Conservation (phyloP, 1,140 invertebrate species). For the Ceratina australensis region DNA sequence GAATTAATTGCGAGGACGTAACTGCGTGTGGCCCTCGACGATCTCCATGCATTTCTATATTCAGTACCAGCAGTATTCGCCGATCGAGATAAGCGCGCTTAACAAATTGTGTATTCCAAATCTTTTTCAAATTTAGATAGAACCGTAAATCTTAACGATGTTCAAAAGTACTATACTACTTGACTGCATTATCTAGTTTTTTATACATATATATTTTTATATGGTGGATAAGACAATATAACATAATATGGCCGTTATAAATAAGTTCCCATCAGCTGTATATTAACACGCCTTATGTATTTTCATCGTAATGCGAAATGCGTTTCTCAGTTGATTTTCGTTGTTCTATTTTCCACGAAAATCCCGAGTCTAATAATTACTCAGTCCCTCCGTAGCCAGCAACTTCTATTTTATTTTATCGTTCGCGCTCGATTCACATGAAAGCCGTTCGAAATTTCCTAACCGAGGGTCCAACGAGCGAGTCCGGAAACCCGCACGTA, state of each 20-base stretch:
- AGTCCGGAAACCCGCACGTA: not conserved
- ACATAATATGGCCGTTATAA: too few relatives aligned
- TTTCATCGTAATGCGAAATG: too few relatives aligned
- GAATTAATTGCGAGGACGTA: slow-evolving; percentile 21
- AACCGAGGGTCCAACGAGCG: not conserved
- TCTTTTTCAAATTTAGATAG: not conserved
- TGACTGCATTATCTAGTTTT: too few relatives aligned
- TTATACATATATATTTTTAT: too few relatives aligned
- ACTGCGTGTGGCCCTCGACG: not conserved
- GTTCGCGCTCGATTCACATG: not conserved
- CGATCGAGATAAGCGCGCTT: not conserved
- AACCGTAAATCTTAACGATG: not conserved
- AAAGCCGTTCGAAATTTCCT: slow-evolving; percentile 9
- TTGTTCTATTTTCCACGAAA: too few relatives aligned
- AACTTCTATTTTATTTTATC: not conserved
- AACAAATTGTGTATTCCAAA: not conserved
- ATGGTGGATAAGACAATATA: too few relatives aligned
- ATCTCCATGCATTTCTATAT: not conserved
- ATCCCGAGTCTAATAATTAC: slow-evolving; percentile 6
- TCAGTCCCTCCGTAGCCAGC: not conserved
- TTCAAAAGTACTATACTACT: too few relatives aligned
- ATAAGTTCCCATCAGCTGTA: too few relatives aligned
- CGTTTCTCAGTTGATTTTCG: too few relatives aligned
- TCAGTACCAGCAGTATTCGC: not conserved
- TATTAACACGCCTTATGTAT: too few relatives aligned